Base-by-base conservation (phyloP, 1,140 invertebrate genomes). In the Drosophila gunungcola region DNA sequence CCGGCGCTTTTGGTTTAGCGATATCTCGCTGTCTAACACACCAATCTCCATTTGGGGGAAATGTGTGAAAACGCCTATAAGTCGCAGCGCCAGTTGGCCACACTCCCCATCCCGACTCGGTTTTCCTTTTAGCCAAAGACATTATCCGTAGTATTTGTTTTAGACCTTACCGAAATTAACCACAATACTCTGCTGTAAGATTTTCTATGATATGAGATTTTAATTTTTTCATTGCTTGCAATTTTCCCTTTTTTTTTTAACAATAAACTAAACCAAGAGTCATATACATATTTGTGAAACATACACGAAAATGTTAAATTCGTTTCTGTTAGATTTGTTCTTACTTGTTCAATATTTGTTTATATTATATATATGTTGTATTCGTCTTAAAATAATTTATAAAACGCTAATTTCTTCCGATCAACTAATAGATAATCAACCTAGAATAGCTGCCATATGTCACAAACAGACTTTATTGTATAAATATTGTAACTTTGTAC, bases 31-130 rank as follows among this genome's bases (percentile, higher is more conserved):
- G 43, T 34, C 54, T 43, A 42, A n/a, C 65, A 67, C 68, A 54
- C 56, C 36, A 42, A 41, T 63, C 46, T 41, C 82, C 81, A 77
- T 82, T 65, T 86, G 55, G 27, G 62, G 49, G 1, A 61, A 64
- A 84, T 85, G 81, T 85, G 81, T 84, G 81, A 84, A 84, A 78
- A 80, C 58, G 61, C 25, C 62, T 63, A 84, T 75, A 67, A 75
- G 45, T 53, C 65, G 27, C 54, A 39, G 43, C 27, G 48, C 21
- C 64, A 27, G 25, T 10, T 13, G 39, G 16, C 21, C 41, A 53
- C 68, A 70, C 61, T 38, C 38, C 13, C 3, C 34, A 11, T 16
- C 41, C 49, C 36, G 10, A 3, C 29, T 16, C n/a, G 21, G n/a
- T 10, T 11, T 56, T 51, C 16, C 21, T 65, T 64, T 65, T 64